These are phyloP conservation scores for Cheilosia vernalis DNA, from an alignment of 2,888 invertebrate species.

Conservation along the genomic window DNA sequence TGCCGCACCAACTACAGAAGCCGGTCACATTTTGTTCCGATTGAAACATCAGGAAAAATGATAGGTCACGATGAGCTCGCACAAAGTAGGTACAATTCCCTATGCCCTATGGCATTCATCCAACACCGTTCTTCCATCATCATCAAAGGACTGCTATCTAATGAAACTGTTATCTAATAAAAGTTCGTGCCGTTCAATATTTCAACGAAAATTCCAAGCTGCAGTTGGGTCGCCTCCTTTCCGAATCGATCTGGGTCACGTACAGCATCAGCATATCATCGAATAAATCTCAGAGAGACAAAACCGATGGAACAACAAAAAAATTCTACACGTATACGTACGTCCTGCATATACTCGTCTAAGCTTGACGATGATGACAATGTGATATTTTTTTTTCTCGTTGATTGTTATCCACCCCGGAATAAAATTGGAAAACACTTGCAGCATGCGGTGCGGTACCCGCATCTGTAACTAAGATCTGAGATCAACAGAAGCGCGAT, in stretches of 20 bases:
- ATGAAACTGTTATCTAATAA: background rate
- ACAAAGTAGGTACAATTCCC: too few species aligned
- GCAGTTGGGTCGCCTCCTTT: background rate
- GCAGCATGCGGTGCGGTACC: slow-evolving; percentile 55
- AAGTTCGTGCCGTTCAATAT: slow-evolving; percentile 51
- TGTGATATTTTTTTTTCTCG: slow-evolving; percentile 17
- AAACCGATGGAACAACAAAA: background rate
- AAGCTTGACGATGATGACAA: slow-evolving; percentile 1
- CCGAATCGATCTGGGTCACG: slow-evolving; percentile 58
- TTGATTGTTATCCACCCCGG: slow-evolving; percentile 54
- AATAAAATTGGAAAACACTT: slow-evolving; percentile 57
- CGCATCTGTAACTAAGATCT: slow-evolving; percentile 63
- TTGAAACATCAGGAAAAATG: background rate
- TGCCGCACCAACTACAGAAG: background rate
- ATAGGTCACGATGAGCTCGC: slow-evolving; percentile 5
- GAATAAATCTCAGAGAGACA: slow-evolving; percentile 13
- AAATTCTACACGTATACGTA: background rate
- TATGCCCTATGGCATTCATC: too few species aligned
- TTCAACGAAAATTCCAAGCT: slow-evolving; percentile 9
- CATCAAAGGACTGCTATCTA: slow-evolving; percentile 25
- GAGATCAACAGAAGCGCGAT: slow-evolving; percentile 50
- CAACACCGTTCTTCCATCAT: background rate
- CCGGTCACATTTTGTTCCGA: background rate
- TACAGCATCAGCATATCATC: slow-evolving; percentile 50
- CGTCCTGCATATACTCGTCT: slow-evolving; percentile 40